A percentile compares a stretch with the other conserved stretches of the same genome.
These are phyloP conservation scores for Drosophila fungiperda DNA, from an alignment of 2,888 invertebrate species.

Conservation along the genomic window DNA sequence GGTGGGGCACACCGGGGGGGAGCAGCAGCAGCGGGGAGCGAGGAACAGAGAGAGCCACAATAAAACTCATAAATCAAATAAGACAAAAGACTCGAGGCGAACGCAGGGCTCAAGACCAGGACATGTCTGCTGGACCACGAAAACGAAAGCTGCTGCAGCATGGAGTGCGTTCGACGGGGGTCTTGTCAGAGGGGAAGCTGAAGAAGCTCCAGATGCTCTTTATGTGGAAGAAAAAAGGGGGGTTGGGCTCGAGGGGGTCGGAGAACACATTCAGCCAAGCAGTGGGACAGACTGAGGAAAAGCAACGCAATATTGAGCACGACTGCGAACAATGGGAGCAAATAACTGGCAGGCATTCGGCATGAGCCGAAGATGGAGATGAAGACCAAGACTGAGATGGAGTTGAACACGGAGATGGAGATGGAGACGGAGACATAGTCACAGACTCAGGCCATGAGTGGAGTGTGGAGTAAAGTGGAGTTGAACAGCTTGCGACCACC, in stretches of 20 bases:
- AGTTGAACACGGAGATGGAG: constrained; percentile 6
- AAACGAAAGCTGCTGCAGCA: constrained; percentile 48
- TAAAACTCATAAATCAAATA: constrained; percentile 84
- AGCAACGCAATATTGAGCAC: constrained; percentile 74
- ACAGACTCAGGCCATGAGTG: constrained; percentile 4
- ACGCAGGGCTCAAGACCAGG: constrained; percentile 59
- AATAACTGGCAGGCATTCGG: constrained; percentile 78
- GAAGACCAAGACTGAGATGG: constrained; percentile 6
- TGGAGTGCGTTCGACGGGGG: constrained; percentile 49
- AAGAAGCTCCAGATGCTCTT: constrained; percentile 26
- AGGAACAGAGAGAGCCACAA: constrained; percentile 62
- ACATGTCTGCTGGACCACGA: constrained; percentile 49
- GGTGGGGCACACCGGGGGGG: background rate
- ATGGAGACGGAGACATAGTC: constrained; percentile 12
- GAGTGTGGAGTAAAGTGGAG: background rate
- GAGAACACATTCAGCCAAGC: background rate
- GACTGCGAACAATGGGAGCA: constrained; percentile 80
- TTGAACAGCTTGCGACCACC: constrained; percentile 27
- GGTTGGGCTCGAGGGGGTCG: background rate
- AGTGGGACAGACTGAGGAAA: constrained; percentile 10
- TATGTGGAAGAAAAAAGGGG: background rate
- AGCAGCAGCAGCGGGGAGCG: background rate
- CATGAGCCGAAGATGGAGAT: constrained; percentile 53
- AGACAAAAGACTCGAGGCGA: constrained; percentile 81
- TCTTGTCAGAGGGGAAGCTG: constrained; percentile 20